phyloP scores from a whole-genome alignment of 35 echinoderm and acorn worm species.

The Holothuria glaberrima region DNA sequence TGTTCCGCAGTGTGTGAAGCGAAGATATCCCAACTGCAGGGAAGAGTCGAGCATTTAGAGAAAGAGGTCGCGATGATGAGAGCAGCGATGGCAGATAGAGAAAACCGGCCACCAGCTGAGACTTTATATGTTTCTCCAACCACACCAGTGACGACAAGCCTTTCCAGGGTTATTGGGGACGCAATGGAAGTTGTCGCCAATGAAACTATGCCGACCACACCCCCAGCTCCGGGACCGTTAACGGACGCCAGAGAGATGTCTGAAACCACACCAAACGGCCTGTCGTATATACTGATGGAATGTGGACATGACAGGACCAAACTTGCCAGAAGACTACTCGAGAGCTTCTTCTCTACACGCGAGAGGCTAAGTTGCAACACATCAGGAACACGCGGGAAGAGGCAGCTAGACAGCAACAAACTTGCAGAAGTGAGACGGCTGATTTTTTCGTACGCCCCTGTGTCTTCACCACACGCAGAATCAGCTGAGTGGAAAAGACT shows the following conservation, averaged over 20 bases:
- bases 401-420: neutral
- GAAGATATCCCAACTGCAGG: neutral
- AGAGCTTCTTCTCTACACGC: neutral
- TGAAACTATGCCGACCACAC: neutral
- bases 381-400: neutral
- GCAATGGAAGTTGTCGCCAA: neutral
- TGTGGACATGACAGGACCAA: neutral
- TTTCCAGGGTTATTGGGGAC: neutral
- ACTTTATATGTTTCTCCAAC: neutral
- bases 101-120: too few species aligned
- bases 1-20: neutral
- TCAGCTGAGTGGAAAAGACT: neutral
- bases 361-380: constrained; percentile 4
- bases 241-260: neutral
- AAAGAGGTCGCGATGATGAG: neutral
- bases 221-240: neutral
- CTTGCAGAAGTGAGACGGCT: neutral
- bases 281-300: neutral
- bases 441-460: neutral
- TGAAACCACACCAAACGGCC: neutral
- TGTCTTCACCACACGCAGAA: neutral
- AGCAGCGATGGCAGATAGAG: neutral
- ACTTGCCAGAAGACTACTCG: neutral
- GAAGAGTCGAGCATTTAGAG: neutral
- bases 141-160: neutral